Conservation (phyloP, 2,113 vertebrate genomes). For the Leuciscus idus region DNA sequence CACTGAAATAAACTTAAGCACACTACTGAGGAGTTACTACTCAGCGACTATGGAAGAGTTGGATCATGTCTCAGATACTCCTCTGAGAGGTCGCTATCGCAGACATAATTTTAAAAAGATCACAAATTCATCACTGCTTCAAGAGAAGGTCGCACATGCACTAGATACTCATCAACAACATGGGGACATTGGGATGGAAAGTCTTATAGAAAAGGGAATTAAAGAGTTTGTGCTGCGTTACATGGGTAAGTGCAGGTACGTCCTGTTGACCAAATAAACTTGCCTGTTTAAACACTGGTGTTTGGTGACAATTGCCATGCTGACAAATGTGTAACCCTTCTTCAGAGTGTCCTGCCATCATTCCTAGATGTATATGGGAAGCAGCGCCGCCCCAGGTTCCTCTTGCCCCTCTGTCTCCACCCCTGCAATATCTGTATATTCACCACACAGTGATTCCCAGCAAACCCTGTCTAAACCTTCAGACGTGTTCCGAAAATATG, state of each 20-base stretch:
- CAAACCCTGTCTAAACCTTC: constrained; percentile 77
- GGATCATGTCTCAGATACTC: constrained; percentile 41
- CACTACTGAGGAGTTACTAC: constrained; percentile 79
- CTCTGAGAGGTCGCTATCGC: constrained; percentile 74
- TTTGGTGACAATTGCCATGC: neutral
- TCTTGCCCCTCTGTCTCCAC: constrained; percentile 71
- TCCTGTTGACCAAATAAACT: neutral
- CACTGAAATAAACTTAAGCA: constrained; percentile 63
- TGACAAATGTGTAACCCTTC: constrained; percentile 9
- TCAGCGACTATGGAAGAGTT: constrained; percentile 16
- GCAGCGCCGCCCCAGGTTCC: constrained; percentile 81
- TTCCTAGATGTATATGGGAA: constrained; percentile 87
- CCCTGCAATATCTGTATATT: constrained; percentile 81
- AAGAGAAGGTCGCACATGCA: constrained; percentile 68
- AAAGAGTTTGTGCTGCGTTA: constrained; percentile 77
- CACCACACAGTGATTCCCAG: constrained; percentile 85
- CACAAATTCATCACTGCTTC: constrained; percentile 51
- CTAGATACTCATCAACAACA: constrained; percentile 63
- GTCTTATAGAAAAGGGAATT: constrained; percentile 60
- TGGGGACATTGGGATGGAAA: constrained; percentile 63
- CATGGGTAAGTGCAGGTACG: constrained; percentile 72
- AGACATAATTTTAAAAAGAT: constrained; percentile 72
- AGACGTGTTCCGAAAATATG: constrained; percentile 78
- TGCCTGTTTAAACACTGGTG: neutral
- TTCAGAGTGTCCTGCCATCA: constrained; percentile 83